Evolutionary conservation across 2,888 invertebrate species (phyloP), one percentile per base, ranked within the genome.

Genomic region (Camptogramma bilineatum): DNA sequence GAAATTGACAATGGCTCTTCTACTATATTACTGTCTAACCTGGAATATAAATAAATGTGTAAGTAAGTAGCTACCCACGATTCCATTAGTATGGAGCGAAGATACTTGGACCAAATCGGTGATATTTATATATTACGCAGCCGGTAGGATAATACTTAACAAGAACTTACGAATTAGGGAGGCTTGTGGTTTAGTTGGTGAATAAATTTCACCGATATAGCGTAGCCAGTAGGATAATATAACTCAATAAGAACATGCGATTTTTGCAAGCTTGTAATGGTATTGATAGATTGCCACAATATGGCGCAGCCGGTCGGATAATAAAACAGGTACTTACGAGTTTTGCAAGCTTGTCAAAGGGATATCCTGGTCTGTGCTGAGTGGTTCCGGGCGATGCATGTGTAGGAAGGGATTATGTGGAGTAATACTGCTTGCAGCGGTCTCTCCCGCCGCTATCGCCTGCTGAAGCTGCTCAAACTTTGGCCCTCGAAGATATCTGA

Each of bases 401-500:
- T 92, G 92, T 58, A 93, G 82, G 94, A 95, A 94, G 75, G 92
- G 94, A 86, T 93, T 94, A 88, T 91, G 93, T 1, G 94, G 91
- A 13, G 94, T 87, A 18, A 95, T 93, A 17, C 95, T 91, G 76
- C 94, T 89, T 24, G 93, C 89, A 13, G 94, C 93, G 73, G 95
- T 94, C 88, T 97, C 97, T 79, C 96, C 96, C 63, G 97, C 97
- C 68, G 97, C 97, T 76, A 97, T 97, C 66, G 97, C 97, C 82
- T 97, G 96, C 87, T 97, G 97, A 64, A 97, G 90, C 86, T 97
- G 97, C 82, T 97, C 97, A 86, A 95, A 97, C 85, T 97, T 97
- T 13, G 97, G 97, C 2, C 98, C 98, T 73, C 98, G 96, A 46
- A 97, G 94, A 85, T 98, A 99, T 78, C 93, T 93, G 62, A 8